Conservation (phyloP, 2,113 vertebrate genomes). For the Myrmecobius fasciatus region DNA sequence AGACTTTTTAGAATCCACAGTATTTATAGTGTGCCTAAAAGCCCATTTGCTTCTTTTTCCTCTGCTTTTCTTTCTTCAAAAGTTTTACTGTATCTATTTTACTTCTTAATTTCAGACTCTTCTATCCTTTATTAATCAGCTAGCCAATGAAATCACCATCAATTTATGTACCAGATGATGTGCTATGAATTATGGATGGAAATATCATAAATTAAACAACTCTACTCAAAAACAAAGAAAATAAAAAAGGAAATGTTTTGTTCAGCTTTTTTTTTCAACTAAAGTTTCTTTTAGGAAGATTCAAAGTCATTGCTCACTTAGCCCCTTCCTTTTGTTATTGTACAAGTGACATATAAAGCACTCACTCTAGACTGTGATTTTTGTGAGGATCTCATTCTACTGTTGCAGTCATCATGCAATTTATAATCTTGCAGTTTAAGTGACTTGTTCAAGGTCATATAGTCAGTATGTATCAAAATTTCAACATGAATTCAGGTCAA, state of each 20-base stretch:
- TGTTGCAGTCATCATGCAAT: not conserved
- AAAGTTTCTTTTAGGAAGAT: not conserved
- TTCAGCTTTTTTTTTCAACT: not conserved
- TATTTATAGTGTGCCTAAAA: constrained; percentile 31
- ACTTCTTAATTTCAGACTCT: not conserved
- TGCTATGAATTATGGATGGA: not conserved
- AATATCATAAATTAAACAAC: not conserved
- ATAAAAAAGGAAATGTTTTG: not conserved
- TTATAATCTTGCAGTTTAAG: not conserved
- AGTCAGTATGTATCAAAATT: not conserved
- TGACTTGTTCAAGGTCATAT: not conserved
- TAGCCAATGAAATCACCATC: not conserved
- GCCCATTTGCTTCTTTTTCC: not conserved
- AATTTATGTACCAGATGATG: not conserved
- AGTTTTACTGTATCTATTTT: not conserved
- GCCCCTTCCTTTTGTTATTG: not conserved
- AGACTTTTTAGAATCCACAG: constrained; percentile 6
- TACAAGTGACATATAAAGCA: not conserved
- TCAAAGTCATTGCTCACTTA: not conserved
- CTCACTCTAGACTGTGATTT: not conserved
- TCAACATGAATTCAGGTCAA: not conserved
- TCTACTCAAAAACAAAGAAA: not conserved
- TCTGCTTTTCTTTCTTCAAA: not conserved
- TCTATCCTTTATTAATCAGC: not conserved
- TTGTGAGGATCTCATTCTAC: not conserved